A percentile compares a stretch with the other conserved stretches of the same genome.
phyloP scores from a whole-genome alignment of 2,113 vertebrate species.

The Tragelaphus scriptus region DNA sequence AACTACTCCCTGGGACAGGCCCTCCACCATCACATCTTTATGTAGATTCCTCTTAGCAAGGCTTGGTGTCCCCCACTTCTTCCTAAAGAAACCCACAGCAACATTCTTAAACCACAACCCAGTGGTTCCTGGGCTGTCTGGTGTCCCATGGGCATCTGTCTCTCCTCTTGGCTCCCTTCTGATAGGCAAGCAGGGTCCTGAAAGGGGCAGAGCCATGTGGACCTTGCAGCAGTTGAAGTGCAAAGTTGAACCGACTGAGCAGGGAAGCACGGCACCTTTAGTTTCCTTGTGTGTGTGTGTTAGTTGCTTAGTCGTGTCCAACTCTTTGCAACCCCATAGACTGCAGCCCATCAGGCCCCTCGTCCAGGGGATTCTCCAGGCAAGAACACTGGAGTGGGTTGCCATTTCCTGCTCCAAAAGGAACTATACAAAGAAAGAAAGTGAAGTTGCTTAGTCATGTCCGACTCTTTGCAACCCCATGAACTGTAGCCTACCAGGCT shows the following conservation, averaged over 20 bases:
- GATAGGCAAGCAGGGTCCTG: background rate
- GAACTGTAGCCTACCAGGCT: background rate
- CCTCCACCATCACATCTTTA: background rate
- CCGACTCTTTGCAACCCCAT: background rate
- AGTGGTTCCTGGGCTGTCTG: background rate
- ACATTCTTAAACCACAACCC: background rate
- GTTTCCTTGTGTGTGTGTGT: background rate
- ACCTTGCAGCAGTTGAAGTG: background rate
- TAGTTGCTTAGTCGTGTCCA: accelerated
- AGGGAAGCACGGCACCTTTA: accelerated
- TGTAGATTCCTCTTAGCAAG: background rate
- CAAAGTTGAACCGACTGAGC: background rate
- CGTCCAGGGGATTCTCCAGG: background rate
- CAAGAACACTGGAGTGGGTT: background rate
- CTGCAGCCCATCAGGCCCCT: background rate
- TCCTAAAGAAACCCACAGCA: background rate
- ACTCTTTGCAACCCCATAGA: background rate
- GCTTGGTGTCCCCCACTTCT: background rate
- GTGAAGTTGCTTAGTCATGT: background rate
- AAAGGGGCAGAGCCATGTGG: background rate
- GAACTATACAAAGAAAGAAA: background rate
- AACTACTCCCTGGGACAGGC: background rate
- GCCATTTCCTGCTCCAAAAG: background rate
- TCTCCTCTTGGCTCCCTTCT: background rate
- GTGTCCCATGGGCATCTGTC: background rate